Conservation (phyloP, 1,140 invertebrate genomes). For the Drosophila neocordata region DNA sequence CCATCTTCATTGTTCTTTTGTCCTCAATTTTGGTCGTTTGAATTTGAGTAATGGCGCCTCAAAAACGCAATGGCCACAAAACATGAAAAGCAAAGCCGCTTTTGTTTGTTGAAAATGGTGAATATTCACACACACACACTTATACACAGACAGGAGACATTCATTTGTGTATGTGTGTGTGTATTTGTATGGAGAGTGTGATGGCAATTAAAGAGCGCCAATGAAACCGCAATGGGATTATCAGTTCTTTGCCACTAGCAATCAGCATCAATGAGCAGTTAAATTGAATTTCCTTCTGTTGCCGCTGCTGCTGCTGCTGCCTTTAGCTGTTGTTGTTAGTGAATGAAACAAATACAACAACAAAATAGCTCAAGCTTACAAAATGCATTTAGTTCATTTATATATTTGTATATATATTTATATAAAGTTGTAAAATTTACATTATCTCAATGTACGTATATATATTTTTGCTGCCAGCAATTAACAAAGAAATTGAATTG, state of each 20-base stretch:
- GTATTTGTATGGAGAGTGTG: conserved; percentile 32
- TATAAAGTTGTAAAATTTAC: no score
- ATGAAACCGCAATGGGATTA: conserved; percentile 76
- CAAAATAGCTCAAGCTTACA: no score
- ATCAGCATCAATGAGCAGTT: conserved; percentile 55
- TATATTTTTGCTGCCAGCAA: no score
- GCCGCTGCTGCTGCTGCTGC: neutral
- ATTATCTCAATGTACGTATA: no score
- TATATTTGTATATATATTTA: no score
- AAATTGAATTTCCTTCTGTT: conserved; percentile 40
- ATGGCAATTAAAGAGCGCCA: conserved; percentile 61
- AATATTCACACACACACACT: neutral
- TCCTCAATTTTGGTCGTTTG: conserved; percentile 43
- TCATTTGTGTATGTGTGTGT: conserved; percentile 1
- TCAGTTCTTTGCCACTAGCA: conserved; percentile 56
- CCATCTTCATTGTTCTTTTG: conserved; percentile 20
- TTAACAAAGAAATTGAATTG: no score
- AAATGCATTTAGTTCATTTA: no score
- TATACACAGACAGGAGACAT: neutral
- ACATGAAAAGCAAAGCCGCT: conserved; percentile 74
- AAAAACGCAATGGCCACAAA: conserved; percentile 74
- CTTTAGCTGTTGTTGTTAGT: neutral
- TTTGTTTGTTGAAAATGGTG: conserved; percentile 57
- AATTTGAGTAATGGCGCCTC: conserved; percentile 77
- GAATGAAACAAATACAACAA: no score